Conservation (phyloP, 2,113 vertebrate species). For the Stegastes partitus region DNA sequence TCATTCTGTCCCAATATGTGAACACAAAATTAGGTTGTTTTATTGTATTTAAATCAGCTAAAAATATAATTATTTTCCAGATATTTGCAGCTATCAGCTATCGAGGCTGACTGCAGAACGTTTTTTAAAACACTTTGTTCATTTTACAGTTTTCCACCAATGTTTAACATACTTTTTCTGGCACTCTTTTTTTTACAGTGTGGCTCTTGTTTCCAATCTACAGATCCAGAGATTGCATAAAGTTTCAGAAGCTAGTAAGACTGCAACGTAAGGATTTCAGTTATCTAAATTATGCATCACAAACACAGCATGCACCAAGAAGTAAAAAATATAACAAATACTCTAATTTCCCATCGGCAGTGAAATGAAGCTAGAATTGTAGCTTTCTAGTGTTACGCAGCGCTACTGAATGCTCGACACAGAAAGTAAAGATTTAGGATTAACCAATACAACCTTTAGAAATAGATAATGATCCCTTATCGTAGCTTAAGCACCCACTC, state of each 20-base stretch:
- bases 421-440: conserved; percentile 9
- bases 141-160: no score
- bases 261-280: neutral
- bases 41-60: no score
- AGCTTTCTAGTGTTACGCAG: neutral
- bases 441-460: conserved; percentile 22
- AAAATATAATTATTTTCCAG: no score
- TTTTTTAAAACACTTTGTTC: no score
- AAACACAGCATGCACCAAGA: neutral
- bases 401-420: neutral
- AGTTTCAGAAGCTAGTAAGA: neutral
- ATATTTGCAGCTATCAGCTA: no score
- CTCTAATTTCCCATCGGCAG: neutral
- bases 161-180: no score
- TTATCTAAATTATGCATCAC: neutral
- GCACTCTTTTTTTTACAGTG: no score
- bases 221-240: neutral
- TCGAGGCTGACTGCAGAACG: no score
- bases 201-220: no score
- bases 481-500: conserved; percentile 39
- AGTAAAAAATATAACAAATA: no score
- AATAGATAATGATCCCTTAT: conserved; percentile 39
- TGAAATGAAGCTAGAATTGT: neutral
- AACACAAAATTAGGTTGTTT: no score
- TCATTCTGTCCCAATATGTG: no score